Base-by-base conservation (phyloP, 2,888 invertebrate species). In the Rosalia funebris region DNA sequence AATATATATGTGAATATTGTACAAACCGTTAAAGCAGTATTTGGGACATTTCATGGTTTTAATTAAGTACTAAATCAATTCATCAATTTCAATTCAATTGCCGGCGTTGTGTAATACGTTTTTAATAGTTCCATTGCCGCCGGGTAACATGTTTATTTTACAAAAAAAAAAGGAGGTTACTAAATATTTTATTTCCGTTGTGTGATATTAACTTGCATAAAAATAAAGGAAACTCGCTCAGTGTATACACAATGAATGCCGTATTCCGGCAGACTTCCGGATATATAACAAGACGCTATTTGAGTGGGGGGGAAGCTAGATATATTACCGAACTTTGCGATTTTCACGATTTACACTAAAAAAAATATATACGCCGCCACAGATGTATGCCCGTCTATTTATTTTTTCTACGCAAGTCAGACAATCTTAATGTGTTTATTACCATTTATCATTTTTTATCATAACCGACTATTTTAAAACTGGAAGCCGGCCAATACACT, bases 181-280 rank as follows among this genome's bases (percentile, higher is more conserved):
- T 25, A 25, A 25, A 25, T 7, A 25, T 25, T 3, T 25, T 25
- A 7, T 25, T 25, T 25, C 25, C 25, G 25, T 25, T 25, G 3
- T 7, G n/a, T n/a, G n/a, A n/a, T n/a, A 48, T 41, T 57, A 57
- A 48, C 57, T 47, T 57, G 34, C 39, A 56, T 56, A 57, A 57
- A 47, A 57, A 5, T 41, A 15, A 48, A 57, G 57, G 57, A 57
- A 48, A 42, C 41, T 41, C 31, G 16, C 39, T 41, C 39, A 48
- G 10, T 37, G 12, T 25, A 56, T 48, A n/a, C n/a, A n/a, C n/a
- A n/a, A n/a, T n/a, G n/a, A 41, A 41, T 42, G 32, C 32, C 32
- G 14, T 12, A 19, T 39, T 47, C 17, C 36, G 17, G 11, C 39
- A 50, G 15, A 50, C 50, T 50, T 50, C 50, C 50, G 50, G 50